Evolutionary conservation across 2,113 vertebrate genomes (phyloP).

Genomic region (Stegostoma tigrinum): DNA sequence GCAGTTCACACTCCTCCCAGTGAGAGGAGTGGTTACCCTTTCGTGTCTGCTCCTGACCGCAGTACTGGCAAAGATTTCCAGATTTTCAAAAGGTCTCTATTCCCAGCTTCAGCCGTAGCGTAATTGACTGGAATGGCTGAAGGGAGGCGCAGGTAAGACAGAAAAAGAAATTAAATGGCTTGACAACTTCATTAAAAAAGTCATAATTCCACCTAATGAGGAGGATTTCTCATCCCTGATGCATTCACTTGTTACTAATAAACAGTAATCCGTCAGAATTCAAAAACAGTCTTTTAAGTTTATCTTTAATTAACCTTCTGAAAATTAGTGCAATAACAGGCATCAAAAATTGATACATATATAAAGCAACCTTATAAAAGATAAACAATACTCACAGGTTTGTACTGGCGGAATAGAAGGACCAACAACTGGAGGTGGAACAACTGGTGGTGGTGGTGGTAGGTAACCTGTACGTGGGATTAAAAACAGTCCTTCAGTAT

Average conservation of each 20-base stretch:
- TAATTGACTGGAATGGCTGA: neutral
- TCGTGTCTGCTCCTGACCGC: neutral
- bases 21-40: neutral
- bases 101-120: neutral
- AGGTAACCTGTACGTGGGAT: conserved; percentile 67
- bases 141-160: too few relatives aligned
- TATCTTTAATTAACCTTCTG: neutral
- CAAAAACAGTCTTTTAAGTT: neutral
- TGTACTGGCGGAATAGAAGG: conserved; percentile 63
- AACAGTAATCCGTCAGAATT: neutral
- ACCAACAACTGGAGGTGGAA: conserved; percentile 67
- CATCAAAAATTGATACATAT: neutral
- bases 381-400: conserved; percentile 43
- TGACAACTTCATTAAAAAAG: neutral
- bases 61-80: neutral
- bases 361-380: neutral
- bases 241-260: neutral
- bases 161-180: too few relatives aligned
- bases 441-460: conserved; percentile 69
- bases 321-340: neutral
- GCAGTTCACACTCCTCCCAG: neutral
- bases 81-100: neutral
- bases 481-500: neutral
- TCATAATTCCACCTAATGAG: neutral
- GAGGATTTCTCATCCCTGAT: neutral